A percentile compares a stretch with the other conserved stretches of the same genome.
Conservation (phyloP, 1,140 invertebrate species). For the Lasaia peninsularis region DNA sequence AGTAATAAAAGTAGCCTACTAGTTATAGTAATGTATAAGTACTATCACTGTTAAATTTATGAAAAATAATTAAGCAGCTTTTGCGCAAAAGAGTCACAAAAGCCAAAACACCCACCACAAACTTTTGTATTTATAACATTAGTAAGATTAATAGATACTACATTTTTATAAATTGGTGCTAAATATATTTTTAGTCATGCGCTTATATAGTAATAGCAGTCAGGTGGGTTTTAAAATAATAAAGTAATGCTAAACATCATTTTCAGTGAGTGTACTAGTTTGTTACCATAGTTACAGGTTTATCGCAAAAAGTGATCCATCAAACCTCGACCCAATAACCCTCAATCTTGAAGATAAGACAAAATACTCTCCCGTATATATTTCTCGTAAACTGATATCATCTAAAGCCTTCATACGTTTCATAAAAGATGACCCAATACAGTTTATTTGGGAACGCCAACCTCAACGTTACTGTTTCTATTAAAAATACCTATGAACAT, state of each 20-base stretch:
- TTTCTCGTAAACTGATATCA: slow-evolving; percentile 15
- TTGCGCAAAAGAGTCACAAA: no score
- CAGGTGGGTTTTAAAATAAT: no score
- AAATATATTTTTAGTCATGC: no score
- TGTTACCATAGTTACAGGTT: background rate
- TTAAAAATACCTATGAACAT: slow-evolving; percentile 2
- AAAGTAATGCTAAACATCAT: background rate
- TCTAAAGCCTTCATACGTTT: slow-evolving; percentile 8
- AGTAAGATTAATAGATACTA: no score
- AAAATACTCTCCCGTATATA: slow-evolving; percentile 17
- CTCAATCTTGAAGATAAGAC: slow-evolving; percentile 14
- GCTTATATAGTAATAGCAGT: no score
- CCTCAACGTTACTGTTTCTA: background rate
- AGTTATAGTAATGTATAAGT: no score
- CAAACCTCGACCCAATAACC: slow-evolving; percentile 17
- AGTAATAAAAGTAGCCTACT: no score
- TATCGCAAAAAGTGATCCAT: slow-evolving; percentile 14
- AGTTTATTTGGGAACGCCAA: background rate
- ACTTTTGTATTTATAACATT: no score
- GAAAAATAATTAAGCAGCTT: no score
- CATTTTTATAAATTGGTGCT: no score
- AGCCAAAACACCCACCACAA: no score
- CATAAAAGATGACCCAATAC: slow-evolving; percentile 14
- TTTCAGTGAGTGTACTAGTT: background rate
- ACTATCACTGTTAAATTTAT: no score